A percentile compares a stretch with the other conserved stretches of the same genome.
These are phyloP conservation scores for Crossocerus cetratus DNA, from an alignment of 2,888 invertebrate species.

Conservation along the genomic window DNA sequence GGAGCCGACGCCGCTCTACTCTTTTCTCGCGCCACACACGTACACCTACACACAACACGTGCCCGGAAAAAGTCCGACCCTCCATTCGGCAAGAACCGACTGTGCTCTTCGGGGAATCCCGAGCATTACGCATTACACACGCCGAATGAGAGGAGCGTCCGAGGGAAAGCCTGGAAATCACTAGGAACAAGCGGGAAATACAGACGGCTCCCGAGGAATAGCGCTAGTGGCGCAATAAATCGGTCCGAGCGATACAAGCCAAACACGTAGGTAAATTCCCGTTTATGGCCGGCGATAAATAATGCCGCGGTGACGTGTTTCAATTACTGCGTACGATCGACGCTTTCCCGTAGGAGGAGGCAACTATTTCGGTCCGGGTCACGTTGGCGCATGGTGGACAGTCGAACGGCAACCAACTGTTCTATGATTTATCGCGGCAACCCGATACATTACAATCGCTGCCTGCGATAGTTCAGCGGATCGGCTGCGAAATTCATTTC, in stretches of 20 bases:
- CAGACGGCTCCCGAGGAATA: constrained; percentile 16
- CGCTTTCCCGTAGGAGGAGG: neutral
- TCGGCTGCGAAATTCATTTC: no score
- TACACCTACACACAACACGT: neutral
- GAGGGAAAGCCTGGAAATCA: constrained; percentile 9
- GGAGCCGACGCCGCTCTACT: constrained; percentile 30
- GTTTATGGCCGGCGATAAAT: constrained; percentile 65
- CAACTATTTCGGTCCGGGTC: constrained; percentile 32
- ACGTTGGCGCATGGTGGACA: constrained; percentile 29
- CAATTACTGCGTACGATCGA: constrained; percentile 61
- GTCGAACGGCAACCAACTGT: constrained; percentile 19
- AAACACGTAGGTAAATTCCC: constrained; percentile 59
- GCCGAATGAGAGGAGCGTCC: neutral
- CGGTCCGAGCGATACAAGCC: constrained; percentile 52
- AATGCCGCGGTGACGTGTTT: constrained; percentile 63
- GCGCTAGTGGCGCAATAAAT: constrained; percentile 63
- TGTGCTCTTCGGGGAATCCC: neutral
- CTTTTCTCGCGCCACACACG: neutral
- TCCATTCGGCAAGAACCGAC: neutral
- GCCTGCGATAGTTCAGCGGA: no score
- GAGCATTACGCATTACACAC: neutral
- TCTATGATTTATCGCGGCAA: constrained; percentile 33
- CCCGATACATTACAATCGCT: neutral
- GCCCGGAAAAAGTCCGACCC: no score
- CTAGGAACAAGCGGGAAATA: constrained; percentile 10